These are phyloP conservation scores for Onychostoma macrolepis DNA, from an alignment of 2,113 vertebrate genomes.

Conservation along the genomic window DNA sequence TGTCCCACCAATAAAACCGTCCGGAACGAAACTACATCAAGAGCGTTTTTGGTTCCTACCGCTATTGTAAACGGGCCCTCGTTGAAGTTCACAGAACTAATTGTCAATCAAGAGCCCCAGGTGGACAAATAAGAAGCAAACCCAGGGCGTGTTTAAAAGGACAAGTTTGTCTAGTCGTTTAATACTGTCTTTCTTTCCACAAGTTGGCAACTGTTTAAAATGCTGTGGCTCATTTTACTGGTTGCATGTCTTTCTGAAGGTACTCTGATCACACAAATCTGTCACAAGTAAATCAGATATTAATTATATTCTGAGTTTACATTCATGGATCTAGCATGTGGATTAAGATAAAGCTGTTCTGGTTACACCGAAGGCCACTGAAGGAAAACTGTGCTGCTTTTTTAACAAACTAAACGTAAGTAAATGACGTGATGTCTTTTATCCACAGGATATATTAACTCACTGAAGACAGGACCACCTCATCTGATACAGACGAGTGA, in stretches of 20 bases:
- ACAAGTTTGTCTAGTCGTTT: neutral
- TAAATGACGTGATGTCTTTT: neutral
- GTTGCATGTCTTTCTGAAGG: neutral
- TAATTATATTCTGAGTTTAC: neutral
- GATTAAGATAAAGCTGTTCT: neutral
- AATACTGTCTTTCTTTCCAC: neutral
- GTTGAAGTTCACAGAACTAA: neutral
- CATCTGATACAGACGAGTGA: neutral
- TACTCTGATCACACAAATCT: neutral
- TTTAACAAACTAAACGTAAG: neutral
- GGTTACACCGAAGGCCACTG: neutral
- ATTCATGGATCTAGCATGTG: neutral
- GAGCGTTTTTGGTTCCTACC: conserved; percentile 12
- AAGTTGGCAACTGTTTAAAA: neutral
- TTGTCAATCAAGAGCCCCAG: neutral
- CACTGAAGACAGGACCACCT: neutral
- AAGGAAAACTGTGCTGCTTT: neutral
- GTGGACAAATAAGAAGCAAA: neutral
- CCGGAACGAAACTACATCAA: neutral
- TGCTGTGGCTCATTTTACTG: neutral
- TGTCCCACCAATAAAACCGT: neutral
- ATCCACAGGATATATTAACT: neutral
- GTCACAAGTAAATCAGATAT: too few species aligned
- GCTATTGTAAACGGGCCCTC: neutral
- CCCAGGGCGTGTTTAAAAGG: neutral